A percentile compares a stretch with the other conserved stretches of the same genome.
Conservation (phyloP, 1,140 invertebrate species). For the Zaprionus nigranus region DNA sequence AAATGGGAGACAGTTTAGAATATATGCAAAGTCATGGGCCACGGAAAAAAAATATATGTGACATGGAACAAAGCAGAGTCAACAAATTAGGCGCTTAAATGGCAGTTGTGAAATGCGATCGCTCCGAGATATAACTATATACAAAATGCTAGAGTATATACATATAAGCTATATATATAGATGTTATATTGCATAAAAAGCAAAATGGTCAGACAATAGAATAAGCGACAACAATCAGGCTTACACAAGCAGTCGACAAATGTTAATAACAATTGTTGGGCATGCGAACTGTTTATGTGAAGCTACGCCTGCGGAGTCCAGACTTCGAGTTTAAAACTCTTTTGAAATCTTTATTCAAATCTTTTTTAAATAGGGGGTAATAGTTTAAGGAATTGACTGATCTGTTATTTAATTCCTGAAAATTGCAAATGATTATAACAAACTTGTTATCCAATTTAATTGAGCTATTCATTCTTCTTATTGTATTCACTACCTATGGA, state of each 20-base stretch:
- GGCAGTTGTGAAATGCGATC: constrained; percentile 50
- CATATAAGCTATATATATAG: not conserved
- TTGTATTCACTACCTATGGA: too few relatives aligned
- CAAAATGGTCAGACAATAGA: constrained; percentile 17
- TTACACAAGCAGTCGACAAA: not conserved
- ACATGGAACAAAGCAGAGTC: constrained; percentile 33
- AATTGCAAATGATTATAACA: too few relatives aligned
- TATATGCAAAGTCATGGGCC: constrained; percentile 55
- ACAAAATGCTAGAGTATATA: not conserved
- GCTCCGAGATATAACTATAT: not conserved
- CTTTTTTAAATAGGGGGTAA: too few relatives aligned
- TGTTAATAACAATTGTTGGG: constrained; percentile 10
- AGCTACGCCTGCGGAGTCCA: not conserved
- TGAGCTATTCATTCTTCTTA: too few relatives aligned
- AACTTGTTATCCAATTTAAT: too few relatives aligned
- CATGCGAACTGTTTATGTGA: constrained; percentile 1
- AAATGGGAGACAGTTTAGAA: constrained; percentile 23
- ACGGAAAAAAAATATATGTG: not conserved
- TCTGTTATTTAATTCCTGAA: too few relatives aligned
- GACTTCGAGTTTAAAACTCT: not conserved
- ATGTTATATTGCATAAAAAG: not conserved
- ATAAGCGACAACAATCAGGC: not conserved
- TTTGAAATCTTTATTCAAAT: not conserved
- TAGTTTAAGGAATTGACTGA: too few relatives aligned
- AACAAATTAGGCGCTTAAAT: constrained; percentile 66